A percentile compares a stretch with the other conserved stretches of the same genome.
These are phyloP conservation scores for Circaetus cinerascens DNA, from an alignment of 2,113 vertebrate species.

Conservation along the genomic window DNA sequence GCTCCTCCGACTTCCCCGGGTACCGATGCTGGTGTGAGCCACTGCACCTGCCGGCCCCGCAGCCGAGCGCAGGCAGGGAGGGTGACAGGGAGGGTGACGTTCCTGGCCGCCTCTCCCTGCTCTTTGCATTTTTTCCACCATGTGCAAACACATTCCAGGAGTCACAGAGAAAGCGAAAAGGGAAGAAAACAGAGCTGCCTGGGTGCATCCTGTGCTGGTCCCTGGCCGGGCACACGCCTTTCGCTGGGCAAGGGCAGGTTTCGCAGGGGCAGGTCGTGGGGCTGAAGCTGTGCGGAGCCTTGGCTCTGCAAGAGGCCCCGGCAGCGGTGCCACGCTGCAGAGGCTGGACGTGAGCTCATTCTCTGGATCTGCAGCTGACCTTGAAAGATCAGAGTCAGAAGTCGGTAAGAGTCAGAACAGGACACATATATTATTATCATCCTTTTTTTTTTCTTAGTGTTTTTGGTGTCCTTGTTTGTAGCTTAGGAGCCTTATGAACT, in stretches of 20 bases:
- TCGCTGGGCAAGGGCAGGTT: background rate
- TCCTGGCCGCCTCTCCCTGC: background rate
- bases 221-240: accelerated
- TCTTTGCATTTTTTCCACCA: constrained; percentile 32
- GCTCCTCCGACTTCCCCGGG: background rate
- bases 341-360: background rate
- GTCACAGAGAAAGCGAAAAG: background rate
- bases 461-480: background rate
- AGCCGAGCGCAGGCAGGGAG: accelerated
- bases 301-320: background rate
- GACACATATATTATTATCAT: background rate
- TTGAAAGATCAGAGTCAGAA: background rate
- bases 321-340: background rate
- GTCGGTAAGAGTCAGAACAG: background rate
- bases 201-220: accelerated
- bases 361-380: background rate
- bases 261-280: background rate
- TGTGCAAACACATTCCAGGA: constrained; percentile 8
- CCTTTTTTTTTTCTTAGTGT: background rate
- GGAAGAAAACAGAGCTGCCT: background rate
- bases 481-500: background rate
- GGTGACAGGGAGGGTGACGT: background rate
- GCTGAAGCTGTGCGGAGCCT: background rate
- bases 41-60: background rate
- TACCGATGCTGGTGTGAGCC: background rate